phyloP scores from a whole-genome alignment of 2,113 vertebrate species.

The Heterotis niloticus region DNA sequence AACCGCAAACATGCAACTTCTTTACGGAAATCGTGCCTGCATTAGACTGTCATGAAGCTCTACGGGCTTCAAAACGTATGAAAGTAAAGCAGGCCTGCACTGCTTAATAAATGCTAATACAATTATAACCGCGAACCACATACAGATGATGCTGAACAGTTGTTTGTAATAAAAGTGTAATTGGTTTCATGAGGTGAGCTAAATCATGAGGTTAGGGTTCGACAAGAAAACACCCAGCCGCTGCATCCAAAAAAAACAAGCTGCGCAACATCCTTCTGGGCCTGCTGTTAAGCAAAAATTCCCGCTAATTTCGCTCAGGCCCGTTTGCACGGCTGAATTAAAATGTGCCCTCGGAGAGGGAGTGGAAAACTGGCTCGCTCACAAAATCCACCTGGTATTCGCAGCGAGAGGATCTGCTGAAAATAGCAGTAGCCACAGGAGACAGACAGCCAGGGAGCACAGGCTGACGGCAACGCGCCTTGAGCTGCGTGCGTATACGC shows the following conservation, averaged over 20 bases:
- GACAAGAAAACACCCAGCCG: not conserved
- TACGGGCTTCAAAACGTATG: no score
- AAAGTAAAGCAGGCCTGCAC: no score
- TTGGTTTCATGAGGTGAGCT: no score
- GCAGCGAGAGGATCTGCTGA: conserved; percentile 28
- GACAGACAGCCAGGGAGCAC: not conserved
- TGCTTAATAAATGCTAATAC: no score
- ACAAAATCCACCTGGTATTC: conserved; percentile 33
- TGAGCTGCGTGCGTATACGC: not conserved
- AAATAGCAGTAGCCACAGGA: conserved; percentile 41
- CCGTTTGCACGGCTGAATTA: not conserved
- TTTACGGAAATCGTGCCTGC: no score
- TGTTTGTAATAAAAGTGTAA: no score
- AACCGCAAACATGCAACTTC: no score
- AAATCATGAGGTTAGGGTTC: no score
- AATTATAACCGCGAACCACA: no score
- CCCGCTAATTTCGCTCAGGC: not conserved
- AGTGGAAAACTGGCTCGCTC: conserved; percentile 31
- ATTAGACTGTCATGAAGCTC: no score
- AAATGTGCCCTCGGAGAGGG: not conserved
- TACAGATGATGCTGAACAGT: no score
- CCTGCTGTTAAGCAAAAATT: not conserved
- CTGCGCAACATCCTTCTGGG: not conserved
- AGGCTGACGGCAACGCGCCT: conserved; percentile 8
- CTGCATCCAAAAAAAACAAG: not conserved